phyloP scores from a whole-genome alignment of 2,888 invertebrate genomes.

The Lepas anatifera region DNA sequence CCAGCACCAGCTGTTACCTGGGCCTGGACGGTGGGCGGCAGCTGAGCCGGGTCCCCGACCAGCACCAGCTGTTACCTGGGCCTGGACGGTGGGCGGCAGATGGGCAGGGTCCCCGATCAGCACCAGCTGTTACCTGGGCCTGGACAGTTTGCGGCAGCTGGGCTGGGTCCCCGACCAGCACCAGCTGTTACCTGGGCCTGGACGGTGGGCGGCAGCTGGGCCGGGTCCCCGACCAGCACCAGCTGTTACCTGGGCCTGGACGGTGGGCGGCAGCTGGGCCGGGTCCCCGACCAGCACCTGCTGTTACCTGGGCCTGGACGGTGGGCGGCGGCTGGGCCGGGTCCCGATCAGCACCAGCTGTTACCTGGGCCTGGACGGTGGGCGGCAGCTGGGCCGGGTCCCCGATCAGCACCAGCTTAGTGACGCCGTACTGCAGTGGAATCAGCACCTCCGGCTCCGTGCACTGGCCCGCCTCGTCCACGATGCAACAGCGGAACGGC shows the following conservation, averaged over 20 bases:
- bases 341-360: constrained; percentile 71
- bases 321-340: constrained; percentile 51
- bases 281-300: too few relatives aligned
- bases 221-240: constrained; percentile 74
- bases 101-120: too few relatives aligned
- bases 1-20: too few relatives aligned
- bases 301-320: too few relatives aligned
- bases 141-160: too few relatives aligned
- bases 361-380: constrained; percentile 61
- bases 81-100: too few relatives aligned
- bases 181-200: too few relatives aligned
- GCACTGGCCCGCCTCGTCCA: constrained; percentile 81
- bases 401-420: constrained; percentile 66
- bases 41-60: too few relatives aligned
- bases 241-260: constrained; percentile 32
- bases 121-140: too few relatives aligned
- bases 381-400: constrained; percentile 77
- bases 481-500: constrained; percentile 52
- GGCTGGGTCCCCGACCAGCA: too few relatives aligned
- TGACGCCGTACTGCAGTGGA: constrained; percentile 61
- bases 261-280: constrained; percentile 30
- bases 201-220: constrained; percentile 40
- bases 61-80: too few relatives aligned
- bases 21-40: too few relatives aligned
- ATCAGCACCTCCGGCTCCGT: constrained; percentile 69